phyloP scores from a whole-genome alignment of 2,888 invertebrate species.

The Drosophila gaucha region DNA sequence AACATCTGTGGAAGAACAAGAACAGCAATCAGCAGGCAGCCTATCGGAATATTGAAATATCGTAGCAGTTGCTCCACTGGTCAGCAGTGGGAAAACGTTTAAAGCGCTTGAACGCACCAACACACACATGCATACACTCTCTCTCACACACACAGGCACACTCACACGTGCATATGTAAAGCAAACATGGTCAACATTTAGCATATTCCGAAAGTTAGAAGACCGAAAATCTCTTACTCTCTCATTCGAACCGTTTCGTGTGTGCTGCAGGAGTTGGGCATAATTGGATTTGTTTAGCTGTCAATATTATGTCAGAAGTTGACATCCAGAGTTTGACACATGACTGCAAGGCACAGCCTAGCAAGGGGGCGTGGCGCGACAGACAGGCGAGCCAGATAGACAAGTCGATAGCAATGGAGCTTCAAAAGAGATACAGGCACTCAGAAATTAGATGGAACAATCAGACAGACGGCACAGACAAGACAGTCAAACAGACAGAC shows the following conservation, averaged over 20 bases:
- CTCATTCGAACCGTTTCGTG: slow-evolving; percentile 15
- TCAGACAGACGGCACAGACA: slow-evolving; percentile 5
- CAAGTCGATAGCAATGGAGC: slow-evolving; percentile 34
- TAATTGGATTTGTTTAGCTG: slow-evolving; percentile 79
- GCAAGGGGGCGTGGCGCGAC: slow-evolving; percentile 24
- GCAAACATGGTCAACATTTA: slow-evolving; percentile 54
- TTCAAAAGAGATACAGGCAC: slow-evolving; percentile 34
- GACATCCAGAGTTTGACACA: slow-evolving; percentile 71
- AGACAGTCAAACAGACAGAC: slow-evolving; percentile 2
- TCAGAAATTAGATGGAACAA: slow-evolving; percentile 28
- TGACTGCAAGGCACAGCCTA: slow-evolving; percentile 26
- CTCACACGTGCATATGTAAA: slow-evolving; percentile 1
- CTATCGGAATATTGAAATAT: slow-evolving; percentile 59
- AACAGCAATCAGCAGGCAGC: slow-evolving; percentile 33
- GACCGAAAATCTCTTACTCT: slow-evolving; percentile 13
- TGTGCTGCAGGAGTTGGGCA: slow-evolving; percentile 66
- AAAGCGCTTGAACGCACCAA: slow-evolving; percentile 65
- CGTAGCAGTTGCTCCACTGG: slow-evolving; percentile 37
- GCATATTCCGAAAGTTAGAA: slow-evolving; percentile 49
- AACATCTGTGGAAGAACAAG: slow-evolving; percentile 4
- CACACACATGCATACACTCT: slow-evolving; percentile 4
- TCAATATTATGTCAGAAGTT: slow-evolving; percentile 80
- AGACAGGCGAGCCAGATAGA: slow-evolving; percentile 43
- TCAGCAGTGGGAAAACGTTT: slow-evolving; percentile 66
- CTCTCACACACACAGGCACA: slow-evolving; percentile 5